Evolutionary conservation across 2,113 vertebrate species (phyloP).

Genomic region (Cnemophilus loriae): DNA sequence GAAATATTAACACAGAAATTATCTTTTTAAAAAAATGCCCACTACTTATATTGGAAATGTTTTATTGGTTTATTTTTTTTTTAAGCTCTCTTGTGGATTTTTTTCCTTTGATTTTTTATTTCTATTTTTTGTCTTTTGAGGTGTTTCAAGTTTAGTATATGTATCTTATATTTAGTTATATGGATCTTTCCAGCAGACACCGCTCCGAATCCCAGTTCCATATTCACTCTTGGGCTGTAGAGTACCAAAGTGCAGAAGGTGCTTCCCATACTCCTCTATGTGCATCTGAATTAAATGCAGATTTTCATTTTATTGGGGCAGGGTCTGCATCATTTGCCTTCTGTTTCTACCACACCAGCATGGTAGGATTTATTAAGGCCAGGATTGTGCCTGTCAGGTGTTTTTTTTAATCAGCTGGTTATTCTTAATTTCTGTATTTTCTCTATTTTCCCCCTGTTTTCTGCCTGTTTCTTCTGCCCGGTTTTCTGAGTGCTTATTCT

Average conservation of each 20-base stretch:
- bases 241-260: background rate
- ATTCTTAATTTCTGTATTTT: background rate
- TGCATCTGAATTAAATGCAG: background rate
- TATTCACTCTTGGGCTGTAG: background rate
- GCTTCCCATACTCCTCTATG: background rate
- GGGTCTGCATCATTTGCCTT: background rate
- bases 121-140: background rate
- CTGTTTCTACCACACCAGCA: background rate
- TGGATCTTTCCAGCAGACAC: background rate
- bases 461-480: background rate
- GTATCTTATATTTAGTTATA: too few species aligned
- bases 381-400: background rate
- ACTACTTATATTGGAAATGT: background rate
- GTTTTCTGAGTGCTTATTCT: background rate
- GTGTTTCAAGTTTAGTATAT: background rate
- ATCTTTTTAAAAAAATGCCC: fast-evolving
- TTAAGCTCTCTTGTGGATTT: background rate
- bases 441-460: background rate
- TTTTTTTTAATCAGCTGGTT: background rate
- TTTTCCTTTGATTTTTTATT: background rate
- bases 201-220: background rate
- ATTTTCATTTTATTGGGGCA: background rate
- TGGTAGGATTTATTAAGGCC: fast-evolving
- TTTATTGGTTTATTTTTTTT: background rate
- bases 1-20: background rate